Percentiles rank a stretch among this genome's conserved stretches.
phyloP scores from a whole-genome alignment of 2,888 invertebrate genomes.

The Galerucella pusilla region DNA sequence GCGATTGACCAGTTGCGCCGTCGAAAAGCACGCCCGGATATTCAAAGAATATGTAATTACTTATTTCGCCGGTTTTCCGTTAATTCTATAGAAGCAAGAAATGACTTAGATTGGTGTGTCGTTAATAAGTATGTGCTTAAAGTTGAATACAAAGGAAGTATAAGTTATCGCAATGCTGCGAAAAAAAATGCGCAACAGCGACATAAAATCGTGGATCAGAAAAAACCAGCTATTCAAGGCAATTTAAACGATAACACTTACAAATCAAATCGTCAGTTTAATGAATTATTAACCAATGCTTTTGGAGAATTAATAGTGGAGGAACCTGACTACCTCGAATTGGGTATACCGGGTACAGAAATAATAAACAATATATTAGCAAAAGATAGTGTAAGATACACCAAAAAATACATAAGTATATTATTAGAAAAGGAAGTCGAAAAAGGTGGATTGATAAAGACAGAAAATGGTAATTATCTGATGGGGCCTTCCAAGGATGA shows the following conservation, averaged over 20 bases:
- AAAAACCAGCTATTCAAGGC: conserved; percentile 35
- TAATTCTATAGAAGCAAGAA: conserved; percentile 74
- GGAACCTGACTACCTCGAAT: conserved; percentile 77
- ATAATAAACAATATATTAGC: conserved; percentile 74
- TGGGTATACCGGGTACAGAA: conserved; percentile 77
- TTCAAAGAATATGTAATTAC: conserved; percentile 85
- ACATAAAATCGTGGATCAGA: conserved; percentile 46
- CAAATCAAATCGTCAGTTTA: conserved; percentile 57
- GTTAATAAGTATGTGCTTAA: conserved; percentile 80
- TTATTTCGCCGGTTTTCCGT: conserved; percentile 80
- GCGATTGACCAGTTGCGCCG: conserved; percentile 86
- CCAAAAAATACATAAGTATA: conserved; percentile 72
- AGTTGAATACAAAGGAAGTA: conserved; percentile 88
- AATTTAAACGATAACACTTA: conserved; percentile 48
- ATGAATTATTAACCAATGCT: conserved; percentile 73
- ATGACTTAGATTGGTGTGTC: conserved; percentile 79
- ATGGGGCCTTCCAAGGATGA: conserved; percentile 69
- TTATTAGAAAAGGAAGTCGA: conserved; percentile 78
- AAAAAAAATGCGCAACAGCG: conserved; percentile 71
- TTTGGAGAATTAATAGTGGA: conserved; percentile 78
- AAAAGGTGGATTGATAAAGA: conserved; percentile 74
- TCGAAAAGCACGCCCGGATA: conserved; percentile 86
- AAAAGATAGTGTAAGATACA: conserved; percentile 73
- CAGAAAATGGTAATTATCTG: conserved; percentile 76
- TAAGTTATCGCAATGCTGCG: conserved; percentile 85